Evolutionary conservation across 2,113 vertebrate genomes (phyloP).

Genomic region (Piaya cayana): DNA sequence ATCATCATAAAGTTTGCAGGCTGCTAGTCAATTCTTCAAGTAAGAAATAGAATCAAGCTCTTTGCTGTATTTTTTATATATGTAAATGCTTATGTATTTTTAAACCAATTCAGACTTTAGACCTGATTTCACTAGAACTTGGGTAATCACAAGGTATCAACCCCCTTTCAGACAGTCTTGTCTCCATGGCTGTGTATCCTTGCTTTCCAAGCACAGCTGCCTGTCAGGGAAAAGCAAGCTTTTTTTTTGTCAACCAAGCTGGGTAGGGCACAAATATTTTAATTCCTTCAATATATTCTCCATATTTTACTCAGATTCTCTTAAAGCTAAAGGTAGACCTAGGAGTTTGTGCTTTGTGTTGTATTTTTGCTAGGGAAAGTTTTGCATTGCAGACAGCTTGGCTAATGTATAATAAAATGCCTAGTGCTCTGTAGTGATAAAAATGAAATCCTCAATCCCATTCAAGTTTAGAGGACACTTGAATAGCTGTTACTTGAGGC

Average conservation of each 20-base stretch:
- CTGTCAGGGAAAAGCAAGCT: background rate
- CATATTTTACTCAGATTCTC: background rate
- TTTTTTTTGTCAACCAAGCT: background rate
- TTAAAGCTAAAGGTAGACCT: background rate
- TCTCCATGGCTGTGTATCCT: background rate
- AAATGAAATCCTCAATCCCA: slow-evolving; percentile 30
- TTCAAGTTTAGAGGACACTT: slow-evolving; percentile 35
- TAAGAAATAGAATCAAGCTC: background rate
- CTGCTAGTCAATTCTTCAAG: slow-evolving; percentile 3
- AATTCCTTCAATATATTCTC: background rate
- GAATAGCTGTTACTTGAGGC: slow-evolving; percentile 15
- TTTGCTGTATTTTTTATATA: background rate
- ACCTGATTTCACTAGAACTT: background rate
- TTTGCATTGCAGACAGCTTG: slow-evolving; percentile 12
- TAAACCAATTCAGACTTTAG: background rate
- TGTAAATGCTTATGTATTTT: background rate
- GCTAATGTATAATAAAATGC: background rate
- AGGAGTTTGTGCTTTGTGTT: background rate
- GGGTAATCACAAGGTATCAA: background rate
- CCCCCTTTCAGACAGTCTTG: background rate
- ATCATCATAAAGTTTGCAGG: background rate
- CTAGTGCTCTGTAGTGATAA: slow-evolving; percentile 35
- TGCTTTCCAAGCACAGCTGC: background rate
- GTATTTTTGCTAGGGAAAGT: background rate
- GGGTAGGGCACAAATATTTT: background rate